Base-by-base conservation (phyloP, 2,797 vertebrate species). In the Amblyopsis hoosieri region DNA sequence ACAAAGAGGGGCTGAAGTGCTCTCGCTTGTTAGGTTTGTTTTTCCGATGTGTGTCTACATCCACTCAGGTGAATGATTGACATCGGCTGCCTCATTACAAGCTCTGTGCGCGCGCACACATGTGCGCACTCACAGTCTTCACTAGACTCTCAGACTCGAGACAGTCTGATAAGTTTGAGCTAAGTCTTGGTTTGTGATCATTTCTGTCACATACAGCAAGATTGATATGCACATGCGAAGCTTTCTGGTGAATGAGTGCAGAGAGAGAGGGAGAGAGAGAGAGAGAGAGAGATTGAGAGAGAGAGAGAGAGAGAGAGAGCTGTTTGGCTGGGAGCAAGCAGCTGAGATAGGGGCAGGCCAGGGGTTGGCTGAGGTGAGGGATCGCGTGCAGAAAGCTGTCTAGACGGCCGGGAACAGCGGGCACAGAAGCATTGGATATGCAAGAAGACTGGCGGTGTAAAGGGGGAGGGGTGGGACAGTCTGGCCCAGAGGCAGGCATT, bases 331-430 rank as follows among this genome's bases (percentile, higher is more conserved):
- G 70, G 72, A 74, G 79, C 67, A 75, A 74, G 64, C 73, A 66
- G 73, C 73, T 15, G 65, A 78, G 72, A 51, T 4, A 45, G 63
- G 72, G 79, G 67, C 13, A 60, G 72, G 50, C 61, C 5, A 48
- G 50, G 52, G 80, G 68, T 86, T 80, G 77, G 77, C 67, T 64
- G 72, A 64, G 79, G 80, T 85, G 80, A 85, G 72, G 80, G 69
- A 78, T 82, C 37, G 78, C 61, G 75, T 85, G 80, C 81, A 69
- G 80, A 66, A 76, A 76, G 78, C 70, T 82, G 89, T 86, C 86
- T 83, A 80, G 85, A 88, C 77, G 19, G 72, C 74, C 73, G 67
- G 71, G 77, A 78, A 80, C 81, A 82, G 82, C 66, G 64, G 69
- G 56, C 68, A 37, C 72, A 82, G 86, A 78, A 80, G 74, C 6